These are phyloP conservation scores for Thereva unica DNA, from an alignment of 2,888 invertebrate species.

Conservation along the genomic window DNA sequence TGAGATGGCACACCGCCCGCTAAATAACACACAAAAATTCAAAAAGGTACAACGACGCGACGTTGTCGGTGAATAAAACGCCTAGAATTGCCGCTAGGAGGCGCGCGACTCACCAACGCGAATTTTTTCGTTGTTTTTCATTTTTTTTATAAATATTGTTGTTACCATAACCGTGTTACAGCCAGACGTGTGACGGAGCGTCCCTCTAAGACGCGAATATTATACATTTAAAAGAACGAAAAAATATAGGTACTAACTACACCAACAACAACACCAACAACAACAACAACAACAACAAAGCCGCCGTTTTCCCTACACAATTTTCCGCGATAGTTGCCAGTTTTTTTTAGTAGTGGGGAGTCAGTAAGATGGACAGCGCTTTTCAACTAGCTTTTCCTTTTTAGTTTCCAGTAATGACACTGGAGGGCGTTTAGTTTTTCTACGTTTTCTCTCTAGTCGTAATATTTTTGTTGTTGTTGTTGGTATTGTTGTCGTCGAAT, in stretches of 20 bases:
- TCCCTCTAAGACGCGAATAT: too few species aligned
- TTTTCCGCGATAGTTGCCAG: conserved; percentile 4
- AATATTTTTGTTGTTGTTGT: neutral
- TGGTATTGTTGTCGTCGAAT: conserved; percentile 9
- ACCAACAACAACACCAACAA: neutral
- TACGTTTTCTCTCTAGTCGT: neutral
- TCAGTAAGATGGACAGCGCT: neutral
- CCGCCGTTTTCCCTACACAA: conserved; percentile 13
- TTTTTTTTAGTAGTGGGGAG: conserved; percentile 12
- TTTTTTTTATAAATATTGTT: too few species aligned
- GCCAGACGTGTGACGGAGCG: too few species aligned
- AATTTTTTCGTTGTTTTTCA: too few species aligned
- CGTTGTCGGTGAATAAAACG: conserved; percentile 3
- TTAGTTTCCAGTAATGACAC: too few species aligned
- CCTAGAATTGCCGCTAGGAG: neutral
- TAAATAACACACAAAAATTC: conserved; percentile 7
- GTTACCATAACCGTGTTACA: too few species aligned
- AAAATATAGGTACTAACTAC: too few species aligned
- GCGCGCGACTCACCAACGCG: neutral
- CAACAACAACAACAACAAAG: conserved; percentile 17
- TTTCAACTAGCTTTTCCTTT: too few species aligned
- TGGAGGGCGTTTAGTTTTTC: neutral
- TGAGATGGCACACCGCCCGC: conserved; percentile 6
- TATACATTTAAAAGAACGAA: too few species aligned
- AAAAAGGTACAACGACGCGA: neutral